Conservation (phyloP, 64 coral and sea anemone genomes). For the Astreopora myriophthalma region DNA sequence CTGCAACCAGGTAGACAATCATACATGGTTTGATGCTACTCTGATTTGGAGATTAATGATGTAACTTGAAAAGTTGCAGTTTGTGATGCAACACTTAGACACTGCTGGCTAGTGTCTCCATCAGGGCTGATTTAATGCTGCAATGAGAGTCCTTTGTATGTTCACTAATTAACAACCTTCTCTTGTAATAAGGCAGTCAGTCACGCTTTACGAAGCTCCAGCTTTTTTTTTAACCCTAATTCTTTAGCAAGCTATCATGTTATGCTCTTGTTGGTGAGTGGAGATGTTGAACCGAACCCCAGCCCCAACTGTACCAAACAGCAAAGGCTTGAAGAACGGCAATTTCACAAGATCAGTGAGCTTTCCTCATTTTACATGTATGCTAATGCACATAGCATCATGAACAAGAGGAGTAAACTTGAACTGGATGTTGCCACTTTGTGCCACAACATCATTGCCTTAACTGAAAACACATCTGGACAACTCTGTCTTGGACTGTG, state of each 20-base stretch:
- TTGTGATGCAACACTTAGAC: no score
- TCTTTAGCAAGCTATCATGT: background rate
- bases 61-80: no score
- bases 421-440: background rate
- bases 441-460: constrained; percentile 2
- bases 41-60: no score
- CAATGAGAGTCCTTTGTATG: no score
- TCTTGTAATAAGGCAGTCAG: no score
- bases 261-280: background rate
- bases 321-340: background rate
- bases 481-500: background rate
- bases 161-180: no score
- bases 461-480: constrained; percentile 18
- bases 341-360: background rate
- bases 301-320: background rate
- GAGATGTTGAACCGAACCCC: background rate
- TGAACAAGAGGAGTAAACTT: background rate
- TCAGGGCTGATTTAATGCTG: no score
- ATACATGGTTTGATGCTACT: no score
- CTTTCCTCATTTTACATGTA: constrained; percentile 15
- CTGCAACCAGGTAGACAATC: no score
- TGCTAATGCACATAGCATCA: background rate
- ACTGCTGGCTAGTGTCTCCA: no score
- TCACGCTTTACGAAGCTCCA: background rate
- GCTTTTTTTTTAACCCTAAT: background rate